Percentiles rank a stretch among this genome's conserved stretches.
These are phyloP conservation scores for Blastobasis adustella DNA, from an alignment of 2,888 invertebrate species.

Conservation along the genomic window DNA sequence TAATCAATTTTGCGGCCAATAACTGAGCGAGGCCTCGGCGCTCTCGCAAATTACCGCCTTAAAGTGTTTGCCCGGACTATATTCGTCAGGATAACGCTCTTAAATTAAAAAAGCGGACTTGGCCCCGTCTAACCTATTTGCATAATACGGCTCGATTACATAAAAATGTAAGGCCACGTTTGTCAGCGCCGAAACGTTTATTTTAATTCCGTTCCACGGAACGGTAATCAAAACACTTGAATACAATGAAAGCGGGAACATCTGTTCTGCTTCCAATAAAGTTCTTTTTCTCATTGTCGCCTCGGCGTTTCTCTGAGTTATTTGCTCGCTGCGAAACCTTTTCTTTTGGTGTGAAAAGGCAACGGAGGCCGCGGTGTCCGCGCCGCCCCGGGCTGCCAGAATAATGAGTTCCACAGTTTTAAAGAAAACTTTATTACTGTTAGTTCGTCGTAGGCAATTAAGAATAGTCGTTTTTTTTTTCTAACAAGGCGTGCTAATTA, in stretches of 20 bases:
- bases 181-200: constrained; percentile 7
- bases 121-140: constrained; percentile 28
- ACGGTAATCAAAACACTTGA: constrained; percentile 5
- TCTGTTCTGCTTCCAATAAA: constrained; percentile 24
- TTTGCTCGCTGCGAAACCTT: constrained; percentile 11
- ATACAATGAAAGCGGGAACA: constrained; percentile 11
- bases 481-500: constrained; percentile 30
- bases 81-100: constrained; percentile 42
- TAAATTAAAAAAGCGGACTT: constrained; percentile 38
- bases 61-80: constrained; percentile 41
- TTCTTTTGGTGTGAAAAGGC: constrained; percentile 19
- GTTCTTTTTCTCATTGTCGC: constrained; percentile 19
- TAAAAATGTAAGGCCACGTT: constrained; percentile 17
- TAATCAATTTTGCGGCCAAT: constrained; percentile 69
- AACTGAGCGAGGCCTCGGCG: constrained; percentile 39
- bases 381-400: constrained; percentile 28
- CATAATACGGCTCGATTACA: constrained; percentile 32
- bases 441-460: constrained; percentile 40
- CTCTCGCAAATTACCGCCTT: constrained; percentile 56
- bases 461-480: constrained; percentile 33
- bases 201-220: constrained; percentile 20
- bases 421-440: constrained; percentile 35
- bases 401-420: constrained; percentile 45
- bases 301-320: constrained; percentile 14
- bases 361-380: constrained; percentile 26